Percentiles rank a stretch among this genome's conserved stretches.
These are phyloP conservation scores for Conus ventricosus DNA, from an alignment of 1,140 invertebrate species.

Conservation along the genomic window DNA sequence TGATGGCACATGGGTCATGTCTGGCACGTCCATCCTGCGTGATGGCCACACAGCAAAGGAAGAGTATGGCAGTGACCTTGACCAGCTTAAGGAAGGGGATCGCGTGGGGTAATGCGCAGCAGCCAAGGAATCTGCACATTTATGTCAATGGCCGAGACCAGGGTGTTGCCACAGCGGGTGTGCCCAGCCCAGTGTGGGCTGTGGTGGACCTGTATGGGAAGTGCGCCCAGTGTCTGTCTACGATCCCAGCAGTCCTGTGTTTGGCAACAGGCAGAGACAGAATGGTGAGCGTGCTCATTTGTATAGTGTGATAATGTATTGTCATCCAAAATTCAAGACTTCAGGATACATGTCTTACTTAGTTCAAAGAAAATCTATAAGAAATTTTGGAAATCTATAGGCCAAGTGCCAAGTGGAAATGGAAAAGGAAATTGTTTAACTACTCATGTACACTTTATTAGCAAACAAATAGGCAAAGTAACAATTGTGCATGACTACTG, in stretches of 20 bases:
- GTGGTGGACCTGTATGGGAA: slow-evolving; percentile 94
- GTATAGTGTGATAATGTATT: too few relatives aligned
- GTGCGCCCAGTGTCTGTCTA: slow-evolving; percentile 87
- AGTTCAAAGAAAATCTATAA: too few relatives aligned
- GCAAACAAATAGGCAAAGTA: too few relatives aligned
- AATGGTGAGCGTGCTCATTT: slow-evolving; percentile 29
- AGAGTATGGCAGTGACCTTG: slow-evolving; percentile 86
- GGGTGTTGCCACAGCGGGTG: slow-evolving; percentile 86
- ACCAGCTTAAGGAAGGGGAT: slow-evolving; percentile 89
- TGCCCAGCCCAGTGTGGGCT: slow-evolving; percentile 87
- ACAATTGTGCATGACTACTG: too few relatives aligned
- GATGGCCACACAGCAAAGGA: slow-evolving; percentile 88
- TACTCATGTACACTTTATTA: too few relatives aligned
- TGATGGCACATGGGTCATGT: slow-evolving; percentile 93
- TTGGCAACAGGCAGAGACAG: slow-evolving; percentile 31
- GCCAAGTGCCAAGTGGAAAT: too few relatives aligned
- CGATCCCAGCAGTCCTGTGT: slow-evolving; percentile 51
- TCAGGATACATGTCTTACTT: too few relatives aligned
- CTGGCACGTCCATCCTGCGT: slow-evolving; percentile 87
- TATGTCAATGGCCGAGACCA: slow-evolving; percentile 92
- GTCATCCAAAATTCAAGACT: too few relatives aligned
- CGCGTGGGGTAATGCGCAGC: slow-evolving; percentile 74
- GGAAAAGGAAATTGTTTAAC: too few relatives aligned
- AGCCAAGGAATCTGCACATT: slow-evolving; percentile 88
- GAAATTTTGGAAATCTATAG: too few relatives aligned